These are phyloP conservation scores for Phalacrocorax pelagicus DNA, from an alignment of 2,113 vertebrate species.

Conservation along the genomic window DNA sequence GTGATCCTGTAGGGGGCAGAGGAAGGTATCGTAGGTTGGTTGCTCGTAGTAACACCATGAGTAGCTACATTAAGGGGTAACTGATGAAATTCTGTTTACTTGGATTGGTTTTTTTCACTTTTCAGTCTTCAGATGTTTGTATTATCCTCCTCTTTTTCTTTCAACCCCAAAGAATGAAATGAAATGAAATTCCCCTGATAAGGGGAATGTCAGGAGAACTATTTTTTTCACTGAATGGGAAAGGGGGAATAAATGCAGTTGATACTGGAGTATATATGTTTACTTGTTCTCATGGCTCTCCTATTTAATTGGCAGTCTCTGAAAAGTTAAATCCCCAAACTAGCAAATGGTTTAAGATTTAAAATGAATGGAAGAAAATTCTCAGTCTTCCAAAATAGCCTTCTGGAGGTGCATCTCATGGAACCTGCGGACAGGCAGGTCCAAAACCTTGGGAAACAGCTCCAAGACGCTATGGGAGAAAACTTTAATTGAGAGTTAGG, in stretches of 20 bases:
- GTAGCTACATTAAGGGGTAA: neutral
- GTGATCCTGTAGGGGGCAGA: neutral
- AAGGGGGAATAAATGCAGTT: neutral
- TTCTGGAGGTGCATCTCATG: neutral
- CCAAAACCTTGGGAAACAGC: neutral
- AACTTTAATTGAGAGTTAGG: neutral
- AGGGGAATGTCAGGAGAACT: neutral
- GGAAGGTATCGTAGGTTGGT: neutral
- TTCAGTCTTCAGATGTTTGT: neutral
- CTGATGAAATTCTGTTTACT: neutral
- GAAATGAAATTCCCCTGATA: neutral
- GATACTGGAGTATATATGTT: neutral
- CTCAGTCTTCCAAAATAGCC: neutral
- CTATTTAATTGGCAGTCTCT: neutral
- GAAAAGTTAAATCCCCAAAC: neutral
- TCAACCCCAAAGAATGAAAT: neutral
- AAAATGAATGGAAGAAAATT: neutral
- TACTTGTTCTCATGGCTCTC: neutral
- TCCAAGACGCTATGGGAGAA: neutral
- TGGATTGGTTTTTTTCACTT: neutral
- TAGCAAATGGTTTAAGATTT: neutral
- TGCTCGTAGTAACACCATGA: neutral
- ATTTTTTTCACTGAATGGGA: neutral
- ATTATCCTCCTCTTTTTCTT: neutral
- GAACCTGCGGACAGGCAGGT: neutral